Evolutionary conservation across 2,888 invertebrate genomes (phyloP).

Genomic region (Cryptops parisi): DNA sequence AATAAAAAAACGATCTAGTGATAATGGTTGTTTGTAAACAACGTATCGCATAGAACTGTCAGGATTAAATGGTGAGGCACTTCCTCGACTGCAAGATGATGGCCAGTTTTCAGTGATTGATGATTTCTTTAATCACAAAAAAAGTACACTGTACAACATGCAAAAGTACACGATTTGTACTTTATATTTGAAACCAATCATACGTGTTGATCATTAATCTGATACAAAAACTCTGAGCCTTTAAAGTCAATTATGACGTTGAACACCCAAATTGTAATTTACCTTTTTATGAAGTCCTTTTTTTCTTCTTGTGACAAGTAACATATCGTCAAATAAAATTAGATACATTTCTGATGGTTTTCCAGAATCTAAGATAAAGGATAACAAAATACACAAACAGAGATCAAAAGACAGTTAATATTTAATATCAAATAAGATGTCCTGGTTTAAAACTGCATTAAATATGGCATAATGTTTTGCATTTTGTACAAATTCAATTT

Average conservation of each 20-base stretch:
- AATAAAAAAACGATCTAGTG: slow-evolving; percentile 35
- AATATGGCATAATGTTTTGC: no score
- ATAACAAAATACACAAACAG: neutral
- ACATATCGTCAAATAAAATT: slow-evolving; percentile 47
- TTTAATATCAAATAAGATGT: no score
- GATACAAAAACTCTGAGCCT: no score
- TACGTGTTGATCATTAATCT: neutral
- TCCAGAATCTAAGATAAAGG: slow-evolving; percentile 33
- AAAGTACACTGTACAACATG: neutral
- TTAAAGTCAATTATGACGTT: slow-evolving; percentile 1
- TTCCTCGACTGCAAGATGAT: slow-evolving; percentile 27
- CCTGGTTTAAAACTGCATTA: no score
- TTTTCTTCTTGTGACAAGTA: slow-evolving; percentile 43
- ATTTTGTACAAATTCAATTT: neutral
- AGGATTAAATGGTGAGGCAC: slow-evolving; percentile 19
- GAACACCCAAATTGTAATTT: slow-evolving; percentile 9
- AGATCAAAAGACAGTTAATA: no score
- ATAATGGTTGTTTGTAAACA: slow-evolving; percentile 35
- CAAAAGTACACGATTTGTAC: no score
- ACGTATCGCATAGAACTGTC: slow-evolving; percentile 30
- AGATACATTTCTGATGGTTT: slow-evolving; percentile 43
- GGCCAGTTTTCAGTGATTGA: slow-evolving; percentile 35
- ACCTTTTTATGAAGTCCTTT: slow-evolving; percentile 40
- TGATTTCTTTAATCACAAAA: slow-evolving; percentile 29
- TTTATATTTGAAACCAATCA: no score